Conservation (phyloP, 2,888 invertebrate species). For the Caenorhabditis wallacei region DNA sequence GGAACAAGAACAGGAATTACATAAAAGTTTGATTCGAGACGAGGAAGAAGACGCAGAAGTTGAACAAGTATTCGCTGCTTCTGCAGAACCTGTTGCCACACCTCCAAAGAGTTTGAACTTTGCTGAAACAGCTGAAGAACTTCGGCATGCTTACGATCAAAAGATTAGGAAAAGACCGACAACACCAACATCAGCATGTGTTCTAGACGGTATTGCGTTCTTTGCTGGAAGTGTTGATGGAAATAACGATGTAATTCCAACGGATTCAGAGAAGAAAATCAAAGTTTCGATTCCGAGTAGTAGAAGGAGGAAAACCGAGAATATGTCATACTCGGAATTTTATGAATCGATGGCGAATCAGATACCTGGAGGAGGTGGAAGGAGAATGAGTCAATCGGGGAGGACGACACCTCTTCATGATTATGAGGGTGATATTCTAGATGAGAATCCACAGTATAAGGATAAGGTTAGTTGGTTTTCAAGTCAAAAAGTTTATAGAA, state of each 20-base stretch:
- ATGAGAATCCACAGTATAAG: slow-evolving; percentile 78
- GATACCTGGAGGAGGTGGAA: slow-evolving; percentile 63
- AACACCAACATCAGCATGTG: slow-evolving; percentile 74
- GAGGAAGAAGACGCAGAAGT: slow-evolving; percentile 70
- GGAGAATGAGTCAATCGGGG: slow-evolving; percentile 60
- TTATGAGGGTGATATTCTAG: slow-evolving; percentile 78
- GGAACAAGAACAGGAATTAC: slow-evolving; percentile 81
- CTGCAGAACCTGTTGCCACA: slow-evolving; percentile 30
- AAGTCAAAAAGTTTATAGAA: too few species aligned
- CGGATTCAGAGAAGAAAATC: slow-evolving; percentile 63
- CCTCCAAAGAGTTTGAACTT: slow-evolving; percentile 59
- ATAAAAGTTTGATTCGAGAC: slow-evolving; percentile 77
- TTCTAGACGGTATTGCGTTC: slow-evolving; percentile 68
- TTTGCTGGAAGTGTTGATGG: slow-evolving; percentile 54
- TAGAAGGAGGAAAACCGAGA: slow-evolving; percentile 43
- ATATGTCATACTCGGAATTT: slow-evolving; percentile 78
- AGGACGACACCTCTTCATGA: slow-evolving; percentile 69
- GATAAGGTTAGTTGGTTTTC: slow-evolving; percentile 58
- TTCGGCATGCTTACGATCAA: slow-evolving; percentile 74
- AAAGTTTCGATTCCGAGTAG: slow-evolving; percentile 72
- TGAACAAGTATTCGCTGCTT: slow-evolving; percentile 48
- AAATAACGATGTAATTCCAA: slow-evolving; percentile 20
- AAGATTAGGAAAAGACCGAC: slow-evolving; percentile 78
- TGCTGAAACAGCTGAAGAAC: slow-evolving; percentile 57
- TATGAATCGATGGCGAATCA: slow-evolving; percentile 76